phyloP scores from a whole-genome alignment of 2,113 vertebrate genomes.

The Petaurus breviceps region DNA sequence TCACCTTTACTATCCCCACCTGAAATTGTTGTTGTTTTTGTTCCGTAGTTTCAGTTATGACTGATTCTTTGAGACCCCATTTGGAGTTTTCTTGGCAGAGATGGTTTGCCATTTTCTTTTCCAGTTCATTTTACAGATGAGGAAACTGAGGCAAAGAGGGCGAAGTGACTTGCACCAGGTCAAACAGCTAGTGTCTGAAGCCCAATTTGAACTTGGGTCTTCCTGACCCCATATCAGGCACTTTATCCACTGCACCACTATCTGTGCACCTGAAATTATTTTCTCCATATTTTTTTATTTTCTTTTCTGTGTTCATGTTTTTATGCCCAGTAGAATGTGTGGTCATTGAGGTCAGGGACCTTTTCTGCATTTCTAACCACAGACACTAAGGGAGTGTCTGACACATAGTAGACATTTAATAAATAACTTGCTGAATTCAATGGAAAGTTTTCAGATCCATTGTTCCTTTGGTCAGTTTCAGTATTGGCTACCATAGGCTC shows the following conservation, averaged over 20 bases:
- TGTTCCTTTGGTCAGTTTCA: not conserved
- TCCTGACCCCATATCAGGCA: not conserved
- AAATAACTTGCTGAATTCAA: not conserved
- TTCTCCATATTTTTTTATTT: not conserved
- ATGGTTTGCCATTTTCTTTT: not conserved
- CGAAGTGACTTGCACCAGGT: not conserved
- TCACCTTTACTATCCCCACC: not conserved
- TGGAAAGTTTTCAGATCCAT: not conserved
- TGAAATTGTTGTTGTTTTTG: not conserved
- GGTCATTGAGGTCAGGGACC: not conserved
- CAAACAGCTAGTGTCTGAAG: not conserved
- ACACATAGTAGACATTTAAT: not conserved
- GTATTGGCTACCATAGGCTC: not conserved
- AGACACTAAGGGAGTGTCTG: not conserved
- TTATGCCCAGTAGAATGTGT: not conserved
- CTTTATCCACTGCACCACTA: not conserved
- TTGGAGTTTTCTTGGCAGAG: not conserved
- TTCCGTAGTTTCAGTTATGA: not conserved
- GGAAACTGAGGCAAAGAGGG: not conserved
- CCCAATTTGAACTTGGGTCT: not conserved
- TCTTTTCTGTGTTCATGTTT: not conserved
- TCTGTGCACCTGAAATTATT: not conserved
- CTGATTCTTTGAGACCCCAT: not conserved
- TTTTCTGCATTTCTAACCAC: not conserved
- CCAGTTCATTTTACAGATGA: too few species aligned